A percentile compares a stretch with the other conserved stretches of the same genome.
phyloP scores from a whole-genome alignment of 2,888 invertebrate genomes.

The Sceliomorpha sp. region DNA sequence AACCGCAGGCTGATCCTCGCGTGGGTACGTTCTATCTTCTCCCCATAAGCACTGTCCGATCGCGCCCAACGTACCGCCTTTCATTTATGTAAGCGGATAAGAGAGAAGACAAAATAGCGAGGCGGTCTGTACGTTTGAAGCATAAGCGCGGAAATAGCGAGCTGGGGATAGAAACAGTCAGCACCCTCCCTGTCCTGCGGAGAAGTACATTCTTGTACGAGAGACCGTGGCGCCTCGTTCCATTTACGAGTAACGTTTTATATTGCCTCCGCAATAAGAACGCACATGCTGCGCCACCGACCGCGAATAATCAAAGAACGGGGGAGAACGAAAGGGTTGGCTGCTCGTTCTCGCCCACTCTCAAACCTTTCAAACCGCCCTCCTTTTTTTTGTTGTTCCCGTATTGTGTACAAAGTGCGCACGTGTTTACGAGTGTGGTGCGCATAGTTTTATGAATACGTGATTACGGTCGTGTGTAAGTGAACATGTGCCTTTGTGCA shows the following conservation, averaged over 20 bases:
- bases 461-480: too few species aligned
- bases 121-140: too few species aligned
- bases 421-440: not conserved
- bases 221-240: constrained; percentile 22
- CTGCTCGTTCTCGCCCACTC: constrained; percentile 7
- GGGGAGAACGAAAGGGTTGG: constrained; percentile 3
- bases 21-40: too few species aligned
- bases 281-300: not conserved
- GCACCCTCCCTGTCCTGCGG: not conserved
- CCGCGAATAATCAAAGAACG: constrained; percentile 1
- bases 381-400: not conserved
- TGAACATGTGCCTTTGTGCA: too few species aligned
- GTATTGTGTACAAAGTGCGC: not conserved
- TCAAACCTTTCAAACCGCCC: constrained; percentile 2
- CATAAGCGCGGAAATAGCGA: not conserved
- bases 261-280: constrained; percentile 1
- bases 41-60: too few species aligned
- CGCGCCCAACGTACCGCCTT: too few species aligned
- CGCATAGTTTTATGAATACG: too few species aligned
- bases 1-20: too few species aligned
- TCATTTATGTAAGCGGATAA: too few species aligned
- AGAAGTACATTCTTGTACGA: constrained; percentile 19
- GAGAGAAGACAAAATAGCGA: too few species aligned
- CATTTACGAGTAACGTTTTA: constrained; percentile 18
- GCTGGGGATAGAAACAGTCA: not conserved